Evolutionary conservation across 2,113 vertebrate genomes (phyloP), one percentile per base, ranked within the genome.

Genomic region (Sturnus vulgaris): DNA sequence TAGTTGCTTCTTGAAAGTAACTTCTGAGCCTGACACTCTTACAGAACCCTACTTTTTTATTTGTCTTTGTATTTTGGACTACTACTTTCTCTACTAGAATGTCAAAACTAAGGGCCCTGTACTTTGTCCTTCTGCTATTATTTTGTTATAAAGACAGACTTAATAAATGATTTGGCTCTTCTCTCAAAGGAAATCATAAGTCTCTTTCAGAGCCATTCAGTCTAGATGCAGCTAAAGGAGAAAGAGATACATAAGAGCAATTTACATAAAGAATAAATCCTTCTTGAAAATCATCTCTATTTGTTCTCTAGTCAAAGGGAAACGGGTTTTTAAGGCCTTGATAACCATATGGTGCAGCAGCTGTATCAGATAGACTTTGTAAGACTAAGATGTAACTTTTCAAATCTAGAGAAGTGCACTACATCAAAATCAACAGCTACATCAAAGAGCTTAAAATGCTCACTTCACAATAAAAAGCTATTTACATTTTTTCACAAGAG

Each of bases 271-370:
- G 90, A 95, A 81, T 75, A 96, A 95, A 88, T 95, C 92, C 82
- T 55, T 83, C 95, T 94, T 92, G 95, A 96, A 97, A 97, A 96
- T 97, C 94, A 96, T 96, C 92, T 86, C 90, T 93, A 35, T 95
- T 95, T 97, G 94, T 96, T 97, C 94, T 93, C 56, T 76, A 93
- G 90, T 96, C 85, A 97, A 96, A 96, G 49, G 68, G 39, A 88
- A 94, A 88, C 0, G 2, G 59, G 76, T 90, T 94, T 81, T 80
- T 56, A 88, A 78, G 85, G 85, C 92, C 90, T 86, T 92, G 92
- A 96, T 93, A 95, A 56, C 85, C 90, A 97, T 94, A 93, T 95
- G 92, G 93, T 96, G 79, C 71, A 84, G 93, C 19, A 69, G 76
- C 82, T 95, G 79, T 90, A 84, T 96, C 94, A 95, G 79, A 95